Evolutionary conservation across 2,797 vertebrate genomes (phyloP).

Genomic region (Sternarchorhynchus goeldii): DNA sequence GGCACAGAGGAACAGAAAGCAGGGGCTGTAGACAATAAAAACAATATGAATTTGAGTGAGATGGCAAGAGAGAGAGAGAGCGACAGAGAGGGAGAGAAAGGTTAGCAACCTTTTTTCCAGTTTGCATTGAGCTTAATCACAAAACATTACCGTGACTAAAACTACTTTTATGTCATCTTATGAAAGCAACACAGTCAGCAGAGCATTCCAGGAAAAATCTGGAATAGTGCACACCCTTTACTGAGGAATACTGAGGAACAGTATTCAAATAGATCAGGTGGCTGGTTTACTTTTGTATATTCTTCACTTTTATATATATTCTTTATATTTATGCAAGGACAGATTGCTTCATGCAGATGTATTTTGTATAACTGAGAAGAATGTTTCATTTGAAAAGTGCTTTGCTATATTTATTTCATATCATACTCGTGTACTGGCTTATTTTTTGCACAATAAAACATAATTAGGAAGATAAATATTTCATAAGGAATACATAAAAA

Average conservation of each 20-base stretch:
- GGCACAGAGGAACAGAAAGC: slow-evolving; percentile 2
- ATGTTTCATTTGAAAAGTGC: background rate
- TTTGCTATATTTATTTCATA: background rate
- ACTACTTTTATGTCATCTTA: background rate
- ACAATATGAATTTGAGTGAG: slow-evolving; percentile 16
- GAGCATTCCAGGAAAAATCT: background rate
- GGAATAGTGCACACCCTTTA: background rate
- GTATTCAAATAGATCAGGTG: background rate
- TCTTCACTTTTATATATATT: background rate
- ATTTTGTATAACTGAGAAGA: background rate
- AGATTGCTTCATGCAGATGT: background rate
- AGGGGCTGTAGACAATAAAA: slow-evolving; percentile 23
- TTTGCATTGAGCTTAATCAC: background rate
- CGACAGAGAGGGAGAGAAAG: too few species aligned
- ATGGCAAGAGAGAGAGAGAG: slow-evolving; percentile 14
- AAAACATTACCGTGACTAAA: background rate
- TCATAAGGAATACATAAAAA: background rate
- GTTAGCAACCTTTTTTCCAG: background rate
- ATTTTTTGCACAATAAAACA: background rate
- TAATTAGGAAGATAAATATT: slow-evolving; percentile 4
- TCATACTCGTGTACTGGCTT: background rate
- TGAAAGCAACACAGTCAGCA: background rate
- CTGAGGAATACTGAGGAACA: background rate
- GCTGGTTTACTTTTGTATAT: background rate
- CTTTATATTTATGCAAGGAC: background rate